These are phyloP conservation scores for Pyrocephalus nanus DNA, from an alignment of 2,797 vertebrate genomes.

Conservation along the genomic window DNA sequence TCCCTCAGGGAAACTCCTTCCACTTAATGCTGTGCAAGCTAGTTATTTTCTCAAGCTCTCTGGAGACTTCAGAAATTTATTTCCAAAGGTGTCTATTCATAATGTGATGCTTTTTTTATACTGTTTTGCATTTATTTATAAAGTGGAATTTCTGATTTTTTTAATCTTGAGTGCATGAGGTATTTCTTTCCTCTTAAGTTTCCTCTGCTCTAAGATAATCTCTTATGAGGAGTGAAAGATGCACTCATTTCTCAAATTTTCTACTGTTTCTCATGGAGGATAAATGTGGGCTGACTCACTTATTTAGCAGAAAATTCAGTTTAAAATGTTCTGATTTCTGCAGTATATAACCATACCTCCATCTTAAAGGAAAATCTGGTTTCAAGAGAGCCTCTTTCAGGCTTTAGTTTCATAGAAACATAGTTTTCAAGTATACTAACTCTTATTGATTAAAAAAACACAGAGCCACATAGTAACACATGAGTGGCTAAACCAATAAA, in stretches of 20 bases:
- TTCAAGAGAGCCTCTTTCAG: not conserved
- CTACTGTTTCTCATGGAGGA: not conserved
- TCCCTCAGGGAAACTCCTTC: slow-evolving; percentile 57
- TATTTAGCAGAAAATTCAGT: slow-evolving; percentile 11
- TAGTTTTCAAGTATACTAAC: slow-evolving; percentile 24
- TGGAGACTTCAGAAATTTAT: slow-evolving; percentile 67
- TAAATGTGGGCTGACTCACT: slow-evolving; percentile 8
- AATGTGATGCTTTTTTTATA: not conserved
- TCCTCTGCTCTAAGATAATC: not conserved
- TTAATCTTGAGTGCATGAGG: not conserved
- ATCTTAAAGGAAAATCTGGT: not conserved
- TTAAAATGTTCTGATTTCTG: slow-evolving; percentile 24
- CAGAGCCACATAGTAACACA: slow-evolving; percentile 1
- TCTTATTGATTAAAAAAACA: slow-evolving; percentile 24
- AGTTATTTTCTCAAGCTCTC: slow-evolving; percentile 67
- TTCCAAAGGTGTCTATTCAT: slow-evolving; percentile 63
- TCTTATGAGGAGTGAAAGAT: slow-evolving; percentile 1
- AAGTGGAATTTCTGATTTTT: slow-evolving; percentile 1
- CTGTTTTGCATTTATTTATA: slow-evolving; percentile 45
- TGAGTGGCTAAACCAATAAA: slow-evolving; percentile 49
- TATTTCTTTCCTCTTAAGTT: slow-evolving; percentile 6
- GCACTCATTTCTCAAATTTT: slow-evolving; percentile 9
- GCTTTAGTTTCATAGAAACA: not conserved
- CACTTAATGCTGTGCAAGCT: slow-evolving; percentile 55
- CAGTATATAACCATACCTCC: not conserved